Evolutionary conservation across 2,797 vertebrate genomes (phyloP), one percentile per base, ranked within the genome.

Genomic region (Labroides dimidiatus): DNA sequence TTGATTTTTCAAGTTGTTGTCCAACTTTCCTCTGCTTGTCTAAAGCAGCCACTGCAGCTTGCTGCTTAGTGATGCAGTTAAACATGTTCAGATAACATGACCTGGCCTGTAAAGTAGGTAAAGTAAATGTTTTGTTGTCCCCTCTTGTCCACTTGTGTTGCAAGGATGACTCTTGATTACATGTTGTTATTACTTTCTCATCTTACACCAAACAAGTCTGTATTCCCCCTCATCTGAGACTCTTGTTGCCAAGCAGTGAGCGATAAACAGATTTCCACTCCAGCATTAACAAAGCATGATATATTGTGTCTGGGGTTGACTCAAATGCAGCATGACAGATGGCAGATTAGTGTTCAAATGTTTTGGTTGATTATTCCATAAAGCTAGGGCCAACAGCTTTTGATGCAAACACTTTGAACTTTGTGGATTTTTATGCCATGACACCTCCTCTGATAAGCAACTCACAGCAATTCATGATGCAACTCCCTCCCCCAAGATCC

Each of bases 181-280:
- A 42, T 42, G 27, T 15, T 14, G 10, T 10, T 11, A 20, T 50
- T 51, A 33, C 59, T 64, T 50, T 39, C 37, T 23, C 23, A 0
- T 37, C 33, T 55, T 21, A 62, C 8, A 21, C 21, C 16, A 27
- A 54, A 69, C 59, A 58, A 47, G 19, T 36, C 36, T 53, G 23
- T 33, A 9, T 15, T 37, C 30, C 56, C 30, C 58, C 8, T 58
- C 23, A 19, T 20, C 37, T 70, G 57, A 27, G 68, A 48, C 42
- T 9, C 24, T 0, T 37, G 69, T 72, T 72, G 24, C 73, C 55
- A 30, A 64, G 76, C 55, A 54, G 37, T 13, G 24, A 39, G 12
- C 0, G 42, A 74, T 64, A 71, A 82, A 77, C 64, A 81, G 71
- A 70, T 61, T 53, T 58, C 45, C 21, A 19, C n/a, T 13, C 47